Evolutionary conservation across 2,888 invertebrate species (phyloP), one percentile per base, ranked within the genome.

Genomic region (Helleia helle): DNA sequence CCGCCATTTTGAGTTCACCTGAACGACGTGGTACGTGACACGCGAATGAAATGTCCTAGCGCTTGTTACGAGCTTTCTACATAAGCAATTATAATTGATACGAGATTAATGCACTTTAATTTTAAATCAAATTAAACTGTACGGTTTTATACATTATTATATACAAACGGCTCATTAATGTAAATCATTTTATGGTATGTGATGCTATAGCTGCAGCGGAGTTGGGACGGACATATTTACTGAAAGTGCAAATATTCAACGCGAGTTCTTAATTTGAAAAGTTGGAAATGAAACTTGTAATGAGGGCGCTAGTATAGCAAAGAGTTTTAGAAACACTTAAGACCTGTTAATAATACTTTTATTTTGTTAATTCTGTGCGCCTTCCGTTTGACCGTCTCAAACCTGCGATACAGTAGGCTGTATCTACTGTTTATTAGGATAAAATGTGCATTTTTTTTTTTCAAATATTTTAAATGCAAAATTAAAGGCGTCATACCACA

Each of bases 401-500:
- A 12, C 3, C 34, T 30, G 30, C 11, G 18, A 12, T 18, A 22
- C 34, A 22, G 27, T 12, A 18, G 34, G 12, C 22, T 34, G 18
- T 34, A 34, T 18, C 22, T 22, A 22, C 18, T 18, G 11, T 34
- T 22, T 34, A 34, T 34, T 31, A 22, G 34, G 34, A 22, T 12
- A 34, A 22, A 22, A n/a, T 14, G 15, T n/a, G n/a, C n/a, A 18
- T 7, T 5, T 22, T 7, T 8, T 34, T 8, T 12, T 34, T 26
- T 30, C 18, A 29, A 29, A 25, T 39, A 14, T 17, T 30, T 24
- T 18, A 12, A 30, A 22, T 9, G 25, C 22, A 17, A 24, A 11
- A 24, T 31, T 8, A 24, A 34, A 4, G 45, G 39, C 42, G 38
- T 42, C 40, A 42, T 37, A 42, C 40, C 38, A 40, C 37, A 40